Evolutionary conservation across 2,113 vertebrate genomes (phyloP).

Genomic region (Dicentrarchus labrax): DNA sequence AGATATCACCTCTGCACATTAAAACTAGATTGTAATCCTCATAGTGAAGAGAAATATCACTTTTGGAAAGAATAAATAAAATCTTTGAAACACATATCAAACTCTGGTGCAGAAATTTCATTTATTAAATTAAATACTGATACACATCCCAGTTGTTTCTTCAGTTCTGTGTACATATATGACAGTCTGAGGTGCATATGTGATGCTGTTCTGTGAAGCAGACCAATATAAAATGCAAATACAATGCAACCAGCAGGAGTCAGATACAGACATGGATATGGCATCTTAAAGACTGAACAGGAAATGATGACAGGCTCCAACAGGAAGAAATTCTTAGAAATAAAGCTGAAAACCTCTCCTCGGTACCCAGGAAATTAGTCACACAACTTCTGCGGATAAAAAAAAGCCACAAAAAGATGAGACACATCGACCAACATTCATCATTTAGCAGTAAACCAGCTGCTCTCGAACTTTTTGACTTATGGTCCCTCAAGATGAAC

Average conservation of each 20-base stretch:
- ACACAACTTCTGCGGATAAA: background rate
- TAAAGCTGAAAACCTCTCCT: background rate
- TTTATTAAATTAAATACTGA: background rate
- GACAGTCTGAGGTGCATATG: background rate
- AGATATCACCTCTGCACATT: background rate
- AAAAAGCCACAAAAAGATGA: background rate
- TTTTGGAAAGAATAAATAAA: background rate
- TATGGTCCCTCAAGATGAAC: background rate
- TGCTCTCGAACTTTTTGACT: background rate
- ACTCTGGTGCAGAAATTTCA: background rate
- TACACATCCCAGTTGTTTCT: background rate
- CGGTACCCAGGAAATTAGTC: slow-evolving; percentile 45
- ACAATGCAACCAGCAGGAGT: background rate
- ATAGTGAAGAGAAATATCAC: background rate
- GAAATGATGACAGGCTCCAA: slow-evolving; percentile 34
- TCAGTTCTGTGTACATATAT: background rate
- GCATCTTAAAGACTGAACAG: slow-evolving; percentile 23
- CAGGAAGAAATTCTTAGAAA: slow-evolving; percentile 60
- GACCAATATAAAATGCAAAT: background rate
- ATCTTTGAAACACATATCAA: background rate
- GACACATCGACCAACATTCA: background rate
- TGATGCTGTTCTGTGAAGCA: background rate
- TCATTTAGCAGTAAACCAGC: background rate
- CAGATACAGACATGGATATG: background rate
- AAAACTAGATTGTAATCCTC: background rate